These are phyloP conservation scores for Latrodectus geometricus DNA, from an alignment of 1,140 invertebrate species.

Conservation along the genomic window DNA sequence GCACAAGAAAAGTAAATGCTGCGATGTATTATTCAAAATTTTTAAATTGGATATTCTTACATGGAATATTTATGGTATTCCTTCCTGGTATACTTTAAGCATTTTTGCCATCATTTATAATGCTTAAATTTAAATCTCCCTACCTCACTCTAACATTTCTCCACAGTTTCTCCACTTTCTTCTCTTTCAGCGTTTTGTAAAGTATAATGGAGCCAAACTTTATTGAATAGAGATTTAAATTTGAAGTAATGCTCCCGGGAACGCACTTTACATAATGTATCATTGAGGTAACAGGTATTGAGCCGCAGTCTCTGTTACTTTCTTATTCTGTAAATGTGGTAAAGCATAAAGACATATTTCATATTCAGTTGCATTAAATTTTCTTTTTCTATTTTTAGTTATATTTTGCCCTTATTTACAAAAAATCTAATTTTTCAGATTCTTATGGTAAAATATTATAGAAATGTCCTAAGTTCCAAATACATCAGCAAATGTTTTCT, in stretches of 20 bases:
- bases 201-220: not conserved
- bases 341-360: too few species aligned
- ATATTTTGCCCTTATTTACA: too few species aligned
- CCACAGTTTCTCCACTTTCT: not conserved
- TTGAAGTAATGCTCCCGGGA: not conserved
- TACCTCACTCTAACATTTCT: not conserved
- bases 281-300: not conserved
- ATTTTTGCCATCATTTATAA: conserved; percentile 14
- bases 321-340: too few species aligned
- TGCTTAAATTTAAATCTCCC: conserved; percentile 19
- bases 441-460: too few species aligned
- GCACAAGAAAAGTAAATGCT: too few species aligned
- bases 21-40: conserved; percentile 17
- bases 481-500: too few species aligned
- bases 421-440: too few species aligned
- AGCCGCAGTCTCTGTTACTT: too few species aligned
- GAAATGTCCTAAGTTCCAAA: too few species aligned
- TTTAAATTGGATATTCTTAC: conserved; percentile 16
- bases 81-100: not conserved
- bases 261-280: not conserved
- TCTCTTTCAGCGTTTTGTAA: not conserved
- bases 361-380: too few species aligned
- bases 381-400: too few species aligned
- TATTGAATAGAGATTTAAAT: conserved; percentile 10
- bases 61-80: conserved; percentile 9